phyloP scores from a whole-genome alignment of 2,888 invertebrate species.

The Cataglyphis altisquamis region DNA sequence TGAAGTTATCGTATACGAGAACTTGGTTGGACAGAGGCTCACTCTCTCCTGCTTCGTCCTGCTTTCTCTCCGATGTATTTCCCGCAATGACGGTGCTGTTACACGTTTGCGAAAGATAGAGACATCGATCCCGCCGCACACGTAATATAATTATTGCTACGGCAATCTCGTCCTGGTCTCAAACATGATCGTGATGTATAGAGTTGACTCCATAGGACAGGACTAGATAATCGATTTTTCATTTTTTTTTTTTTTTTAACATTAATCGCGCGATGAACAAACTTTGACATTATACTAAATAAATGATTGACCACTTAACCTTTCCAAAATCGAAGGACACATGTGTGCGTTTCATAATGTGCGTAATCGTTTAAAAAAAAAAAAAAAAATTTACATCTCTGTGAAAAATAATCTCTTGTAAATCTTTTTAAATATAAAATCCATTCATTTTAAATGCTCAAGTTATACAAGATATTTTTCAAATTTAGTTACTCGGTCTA shows the following conservation, averaged over 20 bases:
- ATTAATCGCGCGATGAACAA: constrained; percentile 24
- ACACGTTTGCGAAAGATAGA: constrained; percentile 56
- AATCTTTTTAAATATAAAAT: not conserved
- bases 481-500: not conserved
- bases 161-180: constrained; percentile 50
- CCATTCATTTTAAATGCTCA: not conserved
- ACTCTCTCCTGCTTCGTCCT: constrained; percentile 40
- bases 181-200: not conserved
- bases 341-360: not conserved
- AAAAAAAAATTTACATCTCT: no score
- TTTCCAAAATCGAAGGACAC: not conserved
- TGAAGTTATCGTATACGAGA: constrained; percentile 5
- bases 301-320: not conserved
- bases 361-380: not conserved
- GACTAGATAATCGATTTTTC: constrained; percentile 51
- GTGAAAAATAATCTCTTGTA: not conserved
- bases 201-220: not conserved
- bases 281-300: constrained; percentile 22
- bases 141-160: constrained; percentile 66
- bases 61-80: constrained; percentile 59
- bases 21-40: constrained; percentile 14
- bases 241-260: constrained; percentile 54
- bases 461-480: not conserved
- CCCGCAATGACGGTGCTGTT: constrained; percentile 39
- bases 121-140: constrained; percentile 61